These are phyloP conservation scores for Meiosimyza platycephala DNA, from an alignment of 2,888 invertebrate species.

Conservation along the genomic window DNA sequence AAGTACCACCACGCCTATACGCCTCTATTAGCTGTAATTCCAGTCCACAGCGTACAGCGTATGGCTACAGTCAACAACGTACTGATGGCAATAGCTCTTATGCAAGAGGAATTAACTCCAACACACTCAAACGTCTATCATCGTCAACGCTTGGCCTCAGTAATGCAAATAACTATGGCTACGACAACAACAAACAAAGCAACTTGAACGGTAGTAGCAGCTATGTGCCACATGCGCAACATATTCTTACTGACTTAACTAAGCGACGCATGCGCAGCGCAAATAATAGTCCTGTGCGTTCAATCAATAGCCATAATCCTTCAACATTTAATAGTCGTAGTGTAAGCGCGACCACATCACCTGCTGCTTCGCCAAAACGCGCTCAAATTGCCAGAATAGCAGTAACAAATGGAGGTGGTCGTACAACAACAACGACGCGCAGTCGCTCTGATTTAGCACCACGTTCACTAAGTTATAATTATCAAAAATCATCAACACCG, in stretches of 20 bases:
- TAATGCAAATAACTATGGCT: conserved; percentile 37
- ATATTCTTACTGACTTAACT: conserved; percentile 41
- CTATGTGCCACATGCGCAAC: conserved; percentile 9
- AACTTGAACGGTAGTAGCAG: conserved; percentile 36
- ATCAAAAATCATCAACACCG: conserved; percentile 15
- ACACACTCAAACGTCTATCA: conserved; percentile 43
- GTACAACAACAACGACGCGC: conserved; percentile 31
- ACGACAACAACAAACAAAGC: conserved; percentile 27
- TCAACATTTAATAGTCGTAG: neutral
- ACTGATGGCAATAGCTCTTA: neutral
- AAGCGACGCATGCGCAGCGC: conserved; percentile 45
- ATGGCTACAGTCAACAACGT: neutral
- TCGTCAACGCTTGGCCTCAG: conserved; percentile 43
- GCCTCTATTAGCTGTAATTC: conserved; percentile 34
- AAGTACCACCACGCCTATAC: conserved; percentile 35
- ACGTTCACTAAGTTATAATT: conserved; percentile 30
- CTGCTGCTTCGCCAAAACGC: conserved; percentile 18
- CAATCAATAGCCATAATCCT: neutral
- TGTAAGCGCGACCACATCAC: neutral
- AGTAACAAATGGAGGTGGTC: no score
- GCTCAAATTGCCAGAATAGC: conserved; percentile 15
- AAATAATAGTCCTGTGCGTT: conserved; percentile 43
- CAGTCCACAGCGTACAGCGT: conserved; percentile 5
- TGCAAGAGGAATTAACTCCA: conserved; percentile 12
- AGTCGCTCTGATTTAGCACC: conserved; percentile 47